Conservation (phyloP, 2,888 invertebrate species). For the Hydropsyche betteni region DNA sequence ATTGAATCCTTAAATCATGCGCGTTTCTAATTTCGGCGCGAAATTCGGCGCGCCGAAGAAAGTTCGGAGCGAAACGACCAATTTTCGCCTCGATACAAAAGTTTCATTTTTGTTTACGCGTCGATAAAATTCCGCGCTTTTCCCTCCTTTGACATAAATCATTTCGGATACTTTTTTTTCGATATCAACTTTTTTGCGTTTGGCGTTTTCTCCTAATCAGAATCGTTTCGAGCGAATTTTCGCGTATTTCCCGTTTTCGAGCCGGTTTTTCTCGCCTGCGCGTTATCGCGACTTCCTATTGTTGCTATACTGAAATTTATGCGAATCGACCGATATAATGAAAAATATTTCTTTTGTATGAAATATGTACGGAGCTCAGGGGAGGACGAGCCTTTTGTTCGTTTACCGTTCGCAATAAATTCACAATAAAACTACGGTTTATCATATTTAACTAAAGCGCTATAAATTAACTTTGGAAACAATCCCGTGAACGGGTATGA, state of each 20-base stretch:
- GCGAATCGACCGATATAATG: too few species aligned
- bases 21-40: conserved; percentile 20
- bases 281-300: too few species aligned
- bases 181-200: too few species aligned
- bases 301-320: too few species aligned
- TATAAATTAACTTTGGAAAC: conserved; percentile 9
- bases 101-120: conserved; percentile 15
- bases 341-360: too few species aligned
- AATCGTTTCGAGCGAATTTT: too few species aligned
- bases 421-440: conserved; percentile 25
- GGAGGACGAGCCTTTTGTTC: conserved; percentile 7
- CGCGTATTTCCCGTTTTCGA: too few species aligned
- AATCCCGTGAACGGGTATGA: neutral
- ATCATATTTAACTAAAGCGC: conserved; percentile 6
- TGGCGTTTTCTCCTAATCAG: too few species aligned
- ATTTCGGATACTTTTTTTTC: too few species aligned
- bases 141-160: too few species aligned
- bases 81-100: conserved; percentile 10
- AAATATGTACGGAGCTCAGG: too few species aligned
- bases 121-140: conserved; percentile 1
- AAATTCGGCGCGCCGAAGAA: conserved; percentile 4
- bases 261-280: too few species aligned
- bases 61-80: conserved; percentile 19
- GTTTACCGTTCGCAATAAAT: conserved; percentile 23
- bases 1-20: conserved; percentile 46